Base-by-base conservation (phyloP, 2,888 invertebrate genomes). In the Oxycera nigricornis region DNA sequence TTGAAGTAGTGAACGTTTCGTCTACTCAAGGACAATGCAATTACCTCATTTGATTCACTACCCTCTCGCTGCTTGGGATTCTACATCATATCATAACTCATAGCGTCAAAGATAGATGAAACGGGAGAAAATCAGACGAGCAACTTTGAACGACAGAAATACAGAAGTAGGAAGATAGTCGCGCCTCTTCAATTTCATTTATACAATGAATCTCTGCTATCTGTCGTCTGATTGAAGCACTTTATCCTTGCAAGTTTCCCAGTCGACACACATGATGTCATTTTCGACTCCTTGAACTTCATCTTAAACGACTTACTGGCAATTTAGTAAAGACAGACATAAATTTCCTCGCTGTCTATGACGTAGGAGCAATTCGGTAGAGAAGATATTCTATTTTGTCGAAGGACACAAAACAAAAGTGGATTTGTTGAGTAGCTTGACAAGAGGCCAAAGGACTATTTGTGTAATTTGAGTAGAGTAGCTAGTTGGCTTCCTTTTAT, bases 271-370 rank as follows among this genome's bases (percentile, higher is more conserved):
- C 62, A 17, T 6, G 39, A 35, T 62, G 20, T 31, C 6, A 62
- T 35, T 17, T 31, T 62, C 7, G 62, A 62, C 35, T 62, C 62
- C 35, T 62, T 35, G 62, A 39, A 35, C 35, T 62, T 62, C 35
- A 35, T 62, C 31, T 62, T 62, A 20, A 35, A 35, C 62, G 35
- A 20, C 62, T 35, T 62, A 20, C 31, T 62, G 35, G 35, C 35
- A 62, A 62, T 62, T 62, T 17, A n/a, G 35, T 17, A 61, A 31
- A 62, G 11, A 62, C 31, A 62, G 62, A 35, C 62, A 35, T 62
- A 35, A 62, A 62, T 62, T 26, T 31, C 62, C 17, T 55, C 1
- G 46, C 14, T 7, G 46, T 7, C 6, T n/a, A 11, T 3, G 17
- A 46, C 17, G 14, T 17, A 46, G 46, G 14, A 46, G 14, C 46